A percentile compares a stretch with the other conserved stretches of the same genome.
These are phyloP conservation scores for Pheosia tremula DNA, from an alignment of 2,888 invertebrate genomes.

Conservation along the genomic window DNA sequence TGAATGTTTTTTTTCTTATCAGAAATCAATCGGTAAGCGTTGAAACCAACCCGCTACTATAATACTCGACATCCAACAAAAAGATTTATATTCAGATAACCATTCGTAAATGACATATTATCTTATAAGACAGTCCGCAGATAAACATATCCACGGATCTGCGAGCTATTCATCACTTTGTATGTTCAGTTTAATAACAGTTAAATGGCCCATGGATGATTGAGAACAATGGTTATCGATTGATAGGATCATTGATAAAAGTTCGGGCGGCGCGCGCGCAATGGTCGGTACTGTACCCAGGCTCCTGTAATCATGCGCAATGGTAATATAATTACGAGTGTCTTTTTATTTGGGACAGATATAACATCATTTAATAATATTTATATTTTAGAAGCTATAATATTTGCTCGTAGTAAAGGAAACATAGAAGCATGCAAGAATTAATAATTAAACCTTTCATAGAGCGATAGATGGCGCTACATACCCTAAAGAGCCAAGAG, in stretches of 20 bases:
- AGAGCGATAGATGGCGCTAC: conserved; percentile 1
- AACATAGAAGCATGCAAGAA: background rate
- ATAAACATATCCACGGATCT: conserved; percentile 55
- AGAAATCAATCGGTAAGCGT: conserved; percentile 30
- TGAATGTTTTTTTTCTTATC: conserved; percentile 28
- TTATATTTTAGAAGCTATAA: background rate
- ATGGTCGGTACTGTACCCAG: background rate
- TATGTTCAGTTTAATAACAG: conserved; percentile 57
- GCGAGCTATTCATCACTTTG: conserved; percentile 55
- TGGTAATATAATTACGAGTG: background rate
- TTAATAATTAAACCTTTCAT: background rate
- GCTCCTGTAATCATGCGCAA: background rate
- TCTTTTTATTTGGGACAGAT: too few species aligned
- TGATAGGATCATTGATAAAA: conserved; percentile 64
- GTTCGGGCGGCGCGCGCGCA: conserved; percentile 25
- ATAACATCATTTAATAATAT: background rate
- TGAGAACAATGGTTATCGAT: conserved; percentile 65
- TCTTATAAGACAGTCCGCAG: conserved; percentile 51
- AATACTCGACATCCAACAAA: conserved; percentile 30
- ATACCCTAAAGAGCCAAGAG: background rate
- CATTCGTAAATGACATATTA: conserved; percentile 40
- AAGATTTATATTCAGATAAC: conserved; percentile 37
- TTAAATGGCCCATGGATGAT: conserved; percentile 60
- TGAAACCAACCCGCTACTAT: conserved; percentile 27
- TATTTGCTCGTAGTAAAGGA: background rate